Percentiles rank a stretch among this genome's conserved stretches.
Conservation (phyloP, 2,888 invertebrate species). For the Clivina fossor region DNA sequence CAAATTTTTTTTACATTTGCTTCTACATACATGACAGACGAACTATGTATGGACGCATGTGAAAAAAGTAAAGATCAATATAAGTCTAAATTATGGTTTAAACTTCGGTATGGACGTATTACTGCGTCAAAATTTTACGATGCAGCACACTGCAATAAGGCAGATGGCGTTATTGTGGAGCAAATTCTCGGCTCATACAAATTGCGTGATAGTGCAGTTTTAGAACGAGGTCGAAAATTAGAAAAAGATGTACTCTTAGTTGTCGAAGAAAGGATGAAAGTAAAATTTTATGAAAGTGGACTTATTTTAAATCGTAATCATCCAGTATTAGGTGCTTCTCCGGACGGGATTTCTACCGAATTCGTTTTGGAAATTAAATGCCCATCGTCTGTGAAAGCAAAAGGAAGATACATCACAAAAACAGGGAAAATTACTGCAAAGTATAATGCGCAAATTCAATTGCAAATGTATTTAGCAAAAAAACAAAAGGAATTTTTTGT, state of each 20-base stretch:
- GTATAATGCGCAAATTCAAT: too few relatives aligned
- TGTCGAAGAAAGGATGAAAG: not conserved
- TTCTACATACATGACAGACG: not conserved
- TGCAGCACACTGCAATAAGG: not conserved
- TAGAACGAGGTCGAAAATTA: not conserved
- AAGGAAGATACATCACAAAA: too few relatives aligned
- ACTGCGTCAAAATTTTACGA: not conserved
- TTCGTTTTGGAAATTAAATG: not conserved
- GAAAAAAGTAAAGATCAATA: not conserved
- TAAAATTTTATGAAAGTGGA: not conserved
- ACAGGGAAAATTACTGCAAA: too few relatives aligned
- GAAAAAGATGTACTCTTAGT: not conserved
- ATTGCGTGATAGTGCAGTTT: not conserved
- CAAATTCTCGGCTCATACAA: slow-evolving; percentile 1
- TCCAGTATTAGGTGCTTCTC: slow-evolving; percentile 4
- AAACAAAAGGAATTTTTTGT: too few relatives aligned
- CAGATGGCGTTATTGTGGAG: slow-evolving; percentile 2
- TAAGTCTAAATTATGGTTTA: not conserved
- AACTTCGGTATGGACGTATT: not conserved
- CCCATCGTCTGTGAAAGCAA: too few relatives aligned
- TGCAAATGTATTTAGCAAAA: too few relatives aligned
- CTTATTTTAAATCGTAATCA: not conserved
- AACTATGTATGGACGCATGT: not conserved
- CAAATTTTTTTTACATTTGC: too few relatives aligned
- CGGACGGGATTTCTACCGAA: not conserved